These are phyloP conservation scores for Tetranychus truncatus DNA, from an alignment of 2,888 invertebrate species.

Conservation along the genomic window DNA sequence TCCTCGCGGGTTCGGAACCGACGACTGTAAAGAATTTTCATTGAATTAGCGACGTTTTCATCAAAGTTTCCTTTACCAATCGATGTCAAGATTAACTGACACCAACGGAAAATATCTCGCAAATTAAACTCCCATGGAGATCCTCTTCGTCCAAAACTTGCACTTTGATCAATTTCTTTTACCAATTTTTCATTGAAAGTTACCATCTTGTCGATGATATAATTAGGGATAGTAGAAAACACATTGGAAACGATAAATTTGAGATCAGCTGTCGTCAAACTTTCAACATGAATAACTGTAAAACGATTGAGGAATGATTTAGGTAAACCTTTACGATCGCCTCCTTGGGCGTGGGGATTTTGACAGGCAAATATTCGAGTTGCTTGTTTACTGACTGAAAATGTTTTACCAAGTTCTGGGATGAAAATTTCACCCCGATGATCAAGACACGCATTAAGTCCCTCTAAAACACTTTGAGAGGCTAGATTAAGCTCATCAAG, in stretches of 20 bases:
- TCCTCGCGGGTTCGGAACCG: constrained; percentile 65
- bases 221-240: constrained; percentile 44
- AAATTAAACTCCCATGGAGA: constrained; percentile 94
- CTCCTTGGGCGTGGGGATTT: constrained; percentile 88
- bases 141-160: constrained; percentile 47
- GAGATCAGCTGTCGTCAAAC: constrained; percentile 45
- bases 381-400: constrained; percentile 45
- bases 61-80: constrained; percentile 37
- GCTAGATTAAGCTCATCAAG: constrained; percentile 95
- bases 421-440: constrained; percentile 89
- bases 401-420: constrained; percentile 75
- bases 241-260: constrained; percentile 45
- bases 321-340: constrained; percentile 82
- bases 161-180: constrained; percentile 14
- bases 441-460: constrained; percentile 92
- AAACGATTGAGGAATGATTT: constrained; percentile 93
- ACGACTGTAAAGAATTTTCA: constrained; percentile 63
- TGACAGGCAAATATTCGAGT: constrained; percentile 92
- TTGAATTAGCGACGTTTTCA: constrained; percentile 34
- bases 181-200: constrained; percentile 48
- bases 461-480: constrained; percentile 93
- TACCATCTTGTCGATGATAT: constrained; percentile 50
- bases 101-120: constrained; percentile 83
- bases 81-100: constrained; percentile 42
- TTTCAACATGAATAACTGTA: constrained; percentile 48